These are phyloP conservation scores for Melanerpes formicivorus DNA, from an alignment of 2,113 vertebrate genomes.

Conservation along the genomic window DNA sequence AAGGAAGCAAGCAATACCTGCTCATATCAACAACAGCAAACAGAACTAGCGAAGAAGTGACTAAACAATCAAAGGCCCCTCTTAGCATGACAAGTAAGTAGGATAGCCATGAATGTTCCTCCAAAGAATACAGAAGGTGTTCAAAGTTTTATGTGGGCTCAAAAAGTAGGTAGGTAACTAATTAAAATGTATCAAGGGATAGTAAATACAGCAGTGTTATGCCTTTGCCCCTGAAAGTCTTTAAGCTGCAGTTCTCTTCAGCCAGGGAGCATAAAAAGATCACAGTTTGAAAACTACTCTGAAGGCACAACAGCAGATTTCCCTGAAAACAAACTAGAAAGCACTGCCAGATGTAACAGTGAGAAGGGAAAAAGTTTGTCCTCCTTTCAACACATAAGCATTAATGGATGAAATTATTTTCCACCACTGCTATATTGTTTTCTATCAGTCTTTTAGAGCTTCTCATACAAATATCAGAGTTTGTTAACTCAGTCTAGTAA, in stretches of 20 bases:
- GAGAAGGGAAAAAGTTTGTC: background rate
- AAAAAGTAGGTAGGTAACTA: background rate
- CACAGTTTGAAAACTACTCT: background rate
- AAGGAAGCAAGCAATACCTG: background rate
- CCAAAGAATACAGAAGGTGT: background rate
- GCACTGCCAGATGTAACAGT: background rate
- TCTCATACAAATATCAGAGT: background rate
- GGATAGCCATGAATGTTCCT: background rate
- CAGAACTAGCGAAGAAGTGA: background rate
- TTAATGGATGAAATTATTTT: background rate
- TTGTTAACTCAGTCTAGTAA: background rate
- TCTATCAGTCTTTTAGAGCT: background rate
- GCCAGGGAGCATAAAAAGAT: background rate
- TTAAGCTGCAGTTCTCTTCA: background rate
- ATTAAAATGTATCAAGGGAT: background rate
- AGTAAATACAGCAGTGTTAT: background rate
- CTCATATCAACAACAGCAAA: background rate
- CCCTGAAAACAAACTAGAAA: background rate
- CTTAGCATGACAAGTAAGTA: background rate
- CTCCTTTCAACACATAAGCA: background rate
- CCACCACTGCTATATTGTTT: background rate
- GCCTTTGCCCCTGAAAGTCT: background rate
- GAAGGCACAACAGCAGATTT: background rate
- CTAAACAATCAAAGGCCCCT: background rate
- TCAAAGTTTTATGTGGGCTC: background rate